phyloP scores from a whole-genome alignment of 2,797 vertebrate genomes.

The Gadopsis bispinosus region DNA sequence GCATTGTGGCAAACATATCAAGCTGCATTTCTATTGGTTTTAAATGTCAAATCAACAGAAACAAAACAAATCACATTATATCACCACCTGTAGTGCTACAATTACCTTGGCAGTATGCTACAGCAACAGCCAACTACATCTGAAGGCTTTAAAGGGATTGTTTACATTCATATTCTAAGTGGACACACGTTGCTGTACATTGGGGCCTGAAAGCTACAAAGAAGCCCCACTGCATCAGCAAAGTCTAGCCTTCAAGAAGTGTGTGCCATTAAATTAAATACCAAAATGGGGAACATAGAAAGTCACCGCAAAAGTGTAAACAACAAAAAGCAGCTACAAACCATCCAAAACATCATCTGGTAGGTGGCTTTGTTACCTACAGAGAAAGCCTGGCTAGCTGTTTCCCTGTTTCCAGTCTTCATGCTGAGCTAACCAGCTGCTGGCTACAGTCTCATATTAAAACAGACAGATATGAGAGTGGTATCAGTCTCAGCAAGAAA shows the following conservation, averaged over 20 bases:
- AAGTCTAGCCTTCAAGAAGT: constrained; percentile 2
- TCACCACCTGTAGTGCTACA: not conserved
- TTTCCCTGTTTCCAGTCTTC: not conserved
- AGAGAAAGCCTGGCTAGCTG: not conserved
- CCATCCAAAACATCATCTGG: not conserved
- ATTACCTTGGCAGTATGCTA: constrained; percentile 11
- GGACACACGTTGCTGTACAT: not conserved
- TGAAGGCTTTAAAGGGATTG: constrained; percentile 15
- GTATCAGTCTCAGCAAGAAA: not conserved
- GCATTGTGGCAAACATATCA: constrained; percentile 2
- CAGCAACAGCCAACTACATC: not conserved
- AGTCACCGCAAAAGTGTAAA: not conserved
- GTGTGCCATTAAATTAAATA: not conserved
- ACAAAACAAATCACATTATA: not conserved
- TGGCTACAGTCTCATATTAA: not conserved
- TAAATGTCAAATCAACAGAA: constrained; percentile 5
- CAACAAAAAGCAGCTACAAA: constrained; percentile 13
- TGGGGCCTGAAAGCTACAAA: constrained; percentile 28
- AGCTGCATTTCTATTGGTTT: constrained; percentile 22
- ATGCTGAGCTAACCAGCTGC: not conserved
- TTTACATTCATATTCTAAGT: constrained; percentile 35
- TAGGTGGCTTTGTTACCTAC: not conserved
- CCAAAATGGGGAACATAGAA: not conserved
- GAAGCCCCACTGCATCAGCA: constrained; percentile 3
- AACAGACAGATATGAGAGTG: not conserved